Base-by-base conservation (phyloP, 2,888 invertebrate genomes). In the Herminia tarsipennalis region DNA sequence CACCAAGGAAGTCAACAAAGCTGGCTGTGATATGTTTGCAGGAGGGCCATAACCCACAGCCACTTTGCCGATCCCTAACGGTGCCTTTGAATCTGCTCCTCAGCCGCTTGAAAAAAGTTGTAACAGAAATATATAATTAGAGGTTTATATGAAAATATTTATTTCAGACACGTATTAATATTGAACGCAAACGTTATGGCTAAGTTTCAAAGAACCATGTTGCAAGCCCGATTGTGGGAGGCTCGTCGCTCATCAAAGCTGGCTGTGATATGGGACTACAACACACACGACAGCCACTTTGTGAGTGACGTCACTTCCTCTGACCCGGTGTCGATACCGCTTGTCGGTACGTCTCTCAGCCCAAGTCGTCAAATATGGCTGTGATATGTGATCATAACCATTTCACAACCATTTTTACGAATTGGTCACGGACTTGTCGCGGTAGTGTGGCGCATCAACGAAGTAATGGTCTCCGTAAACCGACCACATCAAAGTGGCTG, bases 401-500 rank as follows among this genome's bases (percentile, higher is more conserved):
- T 92, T 93, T 92, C 95, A 95, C 95, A 95, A 92, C 93, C 94
- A 95, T 93, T 94, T 95, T 95, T 94, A 95, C 95, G 94, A 94
- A 92, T 89, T 92, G 92, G 83, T 82, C 84, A 79, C 73, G 78
- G 81, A 79, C 76, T 37, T 21, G 21, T 34, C 33, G 13, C 21
- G 30, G 14, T 36, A 64, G 37, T 37, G 69, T 51, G 35, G 48
- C 39, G 38, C 8, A 12, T 12, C 59, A 41, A 30, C 9, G 55
- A 35, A 22, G 63, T 39, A 30, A 40, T 34, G 35, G 49, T 80
- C 82, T 82, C 88, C 81, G 81, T 85, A 92, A 91, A 93, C 94
- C 94, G 93, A 95, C 95, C 95, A 95, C 95, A 96, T 97, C 97
- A 97, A 98, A 97, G 96, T 97, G 97, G 97, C 98, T 98, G 97